Conservation (phyloP, 1,140 invertebrate species). For the Centruroides vittatus region DNA sequence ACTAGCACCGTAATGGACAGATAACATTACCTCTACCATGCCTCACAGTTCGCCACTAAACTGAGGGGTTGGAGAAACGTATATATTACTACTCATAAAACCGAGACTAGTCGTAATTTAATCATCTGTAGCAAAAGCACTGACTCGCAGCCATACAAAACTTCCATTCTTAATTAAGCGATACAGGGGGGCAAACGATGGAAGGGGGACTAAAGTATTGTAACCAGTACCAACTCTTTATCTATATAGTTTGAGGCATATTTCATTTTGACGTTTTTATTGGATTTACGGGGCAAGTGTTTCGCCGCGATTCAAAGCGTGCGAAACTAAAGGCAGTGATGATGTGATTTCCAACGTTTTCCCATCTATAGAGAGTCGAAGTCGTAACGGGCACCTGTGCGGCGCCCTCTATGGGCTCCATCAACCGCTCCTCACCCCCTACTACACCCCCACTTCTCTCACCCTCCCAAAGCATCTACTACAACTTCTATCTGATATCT, state of each 20-base stretch:
- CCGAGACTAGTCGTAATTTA: conserved; percentile 16
- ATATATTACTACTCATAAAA: conserved; percentile 12
- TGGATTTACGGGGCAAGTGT: conserved; percentile 8
- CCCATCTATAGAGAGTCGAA: background rate
- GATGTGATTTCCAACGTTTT: background rate
- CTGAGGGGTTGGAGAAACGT: background rate
- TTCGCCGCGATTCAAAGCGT: background rate
- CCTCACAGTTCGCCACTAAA: background rate
- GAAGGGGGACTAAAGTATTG: too few relatives aligned
- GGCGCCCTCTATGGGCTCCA: background rate
- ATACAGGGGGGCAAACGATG: background rate
- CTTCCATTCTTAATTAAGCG: conserved; percentile 17
- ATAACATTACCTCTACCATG: conserved; percentile 9
- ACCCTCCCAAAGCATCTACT: too few relatives aligned
- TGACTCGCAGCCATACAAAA: conserved; percentile 9
- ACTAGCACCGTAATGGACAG: conserved; percentile 14
- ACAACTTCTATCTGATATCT: too few relatives aligned
- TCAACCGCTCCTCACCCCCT: too few relatives aligned
- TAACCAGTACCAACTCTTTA: conserved; percentile 1
- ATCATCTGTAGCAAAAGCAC: conserved; percentile 9
- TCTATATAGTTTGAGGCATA: conserved; percentile 16
- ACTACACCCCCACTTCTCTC: too few relatives aligned
- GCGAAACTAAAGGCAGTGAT: too few relatives aligned
- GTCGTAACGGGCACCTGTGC: conserved; percentile 14
- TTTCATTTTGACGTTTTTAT: conserved; percentile 18